These are phyloP conservation scores for Fistularia tabacaria DNA, from an alignment of 2,797 vertebrate genomes.

Conservation along the genomic window DNA sequence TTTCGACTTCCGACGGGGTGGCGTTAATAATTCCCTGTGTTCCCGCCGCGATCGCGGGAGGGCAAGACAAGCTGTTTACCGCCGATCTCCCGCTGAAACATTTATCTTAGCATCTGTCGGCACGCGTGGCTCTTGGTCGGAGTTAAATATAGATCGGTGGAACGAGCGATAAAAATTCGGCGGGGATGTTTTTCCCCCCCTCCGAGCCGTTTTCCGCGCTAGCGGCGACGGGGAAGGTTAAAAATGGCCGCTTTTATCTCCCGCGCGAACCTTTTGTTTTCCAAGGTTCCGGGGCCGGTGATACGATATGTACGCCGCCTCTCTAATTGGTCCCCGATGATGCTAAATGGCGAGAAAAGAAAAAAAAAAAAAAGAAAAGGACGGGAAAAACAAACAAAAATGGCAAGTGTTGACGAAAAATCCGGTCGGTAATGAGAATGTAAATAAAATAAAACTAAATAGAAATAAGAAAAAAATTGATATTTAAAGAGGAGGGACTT, in stretches of 20 bases:
- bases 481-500: too few species aligned
- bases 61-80: conserved; percentile 52
- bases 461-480: too few species aligned
- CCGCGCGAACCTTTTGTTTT: conserved; percentile 13
- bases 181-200: too few species aligned
- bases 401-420: too few species aligned
- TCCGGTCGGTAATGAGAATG: too few species aligned
- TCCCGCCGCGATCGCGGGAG: conserved; percentile 22
- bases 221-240: too few species aligned
- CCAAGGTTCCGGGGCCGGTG: conserved; percentile 5
- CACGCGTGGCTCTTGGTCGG: not conserved
- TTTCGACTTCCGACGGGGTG: not conserved
- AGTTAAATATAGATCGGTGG: conserved; percentile 40
- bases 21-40: conserved; percentile 41
- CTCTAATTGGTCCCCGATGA: conserved; percentile 14
- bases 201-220: too few species aligned
- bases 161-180: not conserved
- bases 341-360: not conserved
- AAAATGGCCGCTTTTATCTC: conserved; percentile 19
- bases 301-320: conserved; percentile 17
- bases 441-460: too few species aligned
- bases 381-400: too few species aligned
- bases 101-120: conserved; percentile 63
- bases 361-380: conserved; percentile 10
- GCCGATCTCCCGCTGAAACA: conserved; percentile 33